Evolutionary conservation across 2,797 vertebrate species (phyloP).

Genomic region (Bothrops alternatus): DNA sequence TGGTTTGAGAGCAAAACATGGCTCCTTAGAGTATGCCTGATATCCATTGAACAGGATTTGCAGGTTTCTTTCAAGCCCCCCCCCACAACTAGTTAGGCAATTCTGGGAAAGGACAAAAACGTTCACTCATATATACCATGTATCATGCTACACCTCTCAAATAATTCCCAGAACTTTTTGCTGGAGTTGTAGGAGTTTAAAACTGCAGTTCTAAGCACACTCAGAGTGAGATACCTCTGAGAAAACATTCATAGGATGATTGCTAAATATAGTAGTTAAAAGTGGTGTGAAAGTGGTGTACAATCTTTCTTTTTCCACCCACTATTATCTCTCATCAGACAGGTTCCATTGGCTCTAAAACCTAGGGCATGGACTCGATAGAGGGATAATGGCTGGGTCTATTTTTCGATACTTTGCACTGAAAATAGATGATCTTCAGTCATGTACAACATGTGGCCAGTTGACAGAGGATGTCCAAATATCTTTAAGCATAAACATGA

Average conservation of each 20-base stretch:
- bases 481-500: background rate
- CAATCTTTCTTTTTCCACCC: background rate
- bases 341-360: background rate
- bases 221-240: background rate
- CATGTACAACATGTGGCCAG: no score
- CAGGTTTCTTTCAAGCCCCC: background rate
- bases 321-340: background rate
- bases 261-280: background rate
- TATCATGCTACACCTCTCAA: background rate
- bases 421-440: background rate
- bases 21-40: background rate
- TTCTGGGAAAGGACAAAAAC: background rate
- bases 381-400: background rate
- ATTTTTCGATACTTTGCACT: fast-evolving
- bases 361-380: no score
- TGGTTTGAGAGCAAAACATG: background rate
- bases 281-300: background rate
- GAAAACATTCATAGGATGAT: background rate
- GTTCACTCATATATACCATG: background rate
- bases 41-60: background rate
- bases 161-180: background rate
- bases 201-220: background rate
- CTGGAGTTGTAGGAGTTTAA: background rate
- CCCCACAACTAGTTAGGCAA: background rate
- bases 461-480: background rate